These are phyloP conservation scores for Halcyon smyrnensis DNA, from an alignment of 2,797 vertebrate species.

Conservation along the genomic window DNA sequence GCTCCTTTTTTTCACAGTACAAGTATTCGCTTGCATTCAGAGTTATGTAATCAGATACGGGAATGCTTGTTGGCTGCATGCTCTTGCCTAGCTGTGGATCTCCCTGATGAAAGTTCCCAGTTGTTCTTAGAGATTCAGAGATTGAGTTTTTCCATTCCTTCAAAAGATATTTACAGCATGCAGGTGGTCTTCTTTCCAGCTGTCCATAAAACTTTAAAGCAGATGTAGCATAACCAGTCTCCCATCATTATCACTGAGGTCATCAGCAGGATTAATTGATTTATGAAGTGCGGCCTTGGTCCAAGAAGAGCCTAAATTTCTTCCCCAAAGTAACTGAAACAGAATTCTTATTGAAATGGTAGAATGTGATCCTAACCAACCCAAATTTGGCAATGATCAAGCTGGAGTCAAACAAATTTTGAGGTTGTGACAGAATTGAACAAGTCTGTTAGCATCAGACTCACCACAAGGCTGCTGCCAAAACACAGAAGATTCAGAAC, in stretches of 20 bases:
- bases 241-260: not conserved
- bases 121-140: not conserved
- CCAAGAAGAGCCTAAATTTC: not conserved
- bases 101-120: not conserved
- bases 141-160: not conserved
- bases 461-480: slow-evolving; percentile 44
- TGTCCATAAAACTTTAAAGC: not conserved
- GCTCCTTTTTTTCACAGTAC: not conserved
- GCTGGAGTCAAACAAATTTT: slow-evolving; percentile 21
- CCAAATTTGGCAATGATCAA: slow-evolving; percentile 5
- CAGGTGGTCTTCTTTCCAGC: not conserved
- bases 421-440: not conserved
- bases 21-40: not conserved
- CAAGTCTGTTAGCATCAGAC: not conserved
- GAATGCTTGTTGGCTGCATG: not conserved
- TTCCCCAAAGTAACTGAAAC: not conserved
- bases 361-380: not conserved
- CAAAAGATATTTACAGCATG: not conserved
- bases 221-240: not conserved
- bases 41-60: not conserved
- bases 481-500: slow-evolving; percentile 26
- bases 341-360: slow-evolving; percentile 22
- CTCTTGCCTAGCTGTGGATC: not conserved
- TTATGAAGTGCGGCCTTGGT: not conserved
- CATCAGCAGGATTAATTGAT: not conserved